These are phyloP conservation scores for Eudasyphora cyanicolor DNA, from an alignment of 2,888 invertebrate species.

Conservation along the genomic window DNA sequence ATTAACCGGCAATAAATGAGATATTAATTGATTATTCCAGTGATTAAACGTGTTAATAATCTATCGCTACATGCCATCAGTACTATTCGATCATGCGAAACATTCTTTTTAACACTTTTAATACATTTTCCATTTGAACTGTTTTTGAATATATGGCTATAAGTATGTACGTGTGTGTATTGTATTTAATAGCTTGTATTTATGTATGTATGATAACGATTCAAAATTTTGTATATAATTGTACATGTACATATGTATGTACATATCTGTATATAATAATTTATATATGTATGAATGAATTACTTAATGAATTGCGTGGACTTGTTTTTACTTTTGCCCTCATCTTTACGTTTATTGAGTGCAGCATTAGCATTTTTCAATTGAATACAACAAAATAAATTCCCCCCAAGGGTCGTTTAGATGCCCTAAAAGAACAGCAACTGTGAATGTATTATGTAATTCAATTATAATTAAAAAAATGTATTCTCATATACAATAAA, in stretches of 20 bases:
- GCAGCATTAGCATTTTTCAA: no score
- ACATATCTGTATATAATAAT: no score
- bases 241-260: not conserved
- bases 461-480: no score
- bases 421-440: no score
- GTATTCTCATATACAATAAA: no score
- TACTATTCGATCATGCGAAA: not conserved
- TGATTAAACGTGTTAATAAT: not conserved
- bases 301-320: not conserved
- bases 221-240: constrained; percentile 4
- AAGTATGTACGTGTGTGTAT: not conserved
- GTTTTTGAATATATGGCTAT: not conserved
- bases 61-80: not conserved
- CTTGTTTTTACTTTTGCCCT: not conserved
- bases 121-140: not conserved
- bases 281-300: not conserved
- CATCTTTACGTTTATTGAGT: no score
- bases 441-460: no score
- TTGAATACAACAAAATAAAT: no score
- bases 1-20: no score
- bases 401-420: no score
- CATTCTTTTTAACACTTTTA: not conserved
- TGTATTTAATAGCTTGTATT: not conserved
- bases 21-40: not conserved
- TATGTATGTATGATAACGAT: not conserved